Evolutionary conservation across 2,797 vertebrate species (phyloP).

Genomic region (Schizothorax lantsangensis): DNA sequence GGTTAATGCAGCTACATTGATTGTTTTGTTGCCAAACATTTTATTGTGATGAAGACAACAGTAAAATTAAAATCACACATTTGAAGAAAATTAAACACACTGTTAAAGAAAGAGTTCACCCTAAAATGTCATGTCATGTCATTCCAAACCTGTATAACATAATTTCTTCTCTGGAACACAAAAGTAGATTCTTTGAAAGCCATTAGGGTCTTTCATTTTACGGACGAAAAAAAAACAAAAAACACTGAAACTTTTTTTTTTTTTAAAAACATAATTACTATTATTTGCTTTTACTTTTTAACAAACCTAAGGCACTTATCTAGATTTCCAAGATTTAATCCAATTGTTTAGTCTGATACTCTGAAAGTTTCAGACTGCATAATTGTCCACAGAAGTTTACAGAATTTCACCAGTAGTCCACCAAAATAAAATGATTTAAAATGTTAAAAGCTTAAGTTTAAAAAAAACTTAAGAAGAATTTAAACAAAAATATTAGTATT

Average conservation of each 20-base stretch:
- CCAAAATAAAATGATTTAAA: background rate
- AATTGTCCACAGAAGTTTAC: background rate
- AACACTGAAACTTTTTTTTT: too few relatives aligned
- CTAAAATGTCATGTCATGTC: background rate
- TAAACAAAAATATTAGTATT: background rate
- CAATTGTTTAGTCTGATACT: background rate
- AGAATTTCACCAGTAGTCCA: background rate
- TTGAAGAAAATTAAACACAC: background rate
- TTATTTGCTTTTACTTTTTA: background rate
- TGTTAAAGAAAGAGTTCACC: background rate
- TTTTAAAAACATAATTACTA: too few relatives aligned
- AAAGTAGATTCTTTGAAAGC: background rate
- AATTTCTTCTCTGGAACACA: background rate
- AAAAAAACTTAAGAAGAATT: too few relatives aligned
- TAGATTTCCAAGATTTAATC: background rate
- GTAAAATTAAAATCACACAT: background rate
- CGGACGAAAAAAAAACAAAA: too few relatives aligned
- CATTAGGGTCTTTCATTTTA: background rate
- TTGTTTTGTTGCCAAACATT: constrained; percentile 18
- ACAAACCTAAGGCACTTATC: background rate
- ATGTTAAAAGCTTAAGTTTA: background rate
- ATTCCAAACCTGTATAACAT: background rate
- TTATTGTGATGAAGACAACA: background rate
- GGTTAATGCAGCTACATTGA: constrained; percentile 1
- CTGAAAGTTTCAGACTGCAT: background rate